These are phyloP conservation scores for Toxonevra muliebris DNA, from an alignment of 2,888 invertebrate species.

Conservation along the genomic window DNA sequence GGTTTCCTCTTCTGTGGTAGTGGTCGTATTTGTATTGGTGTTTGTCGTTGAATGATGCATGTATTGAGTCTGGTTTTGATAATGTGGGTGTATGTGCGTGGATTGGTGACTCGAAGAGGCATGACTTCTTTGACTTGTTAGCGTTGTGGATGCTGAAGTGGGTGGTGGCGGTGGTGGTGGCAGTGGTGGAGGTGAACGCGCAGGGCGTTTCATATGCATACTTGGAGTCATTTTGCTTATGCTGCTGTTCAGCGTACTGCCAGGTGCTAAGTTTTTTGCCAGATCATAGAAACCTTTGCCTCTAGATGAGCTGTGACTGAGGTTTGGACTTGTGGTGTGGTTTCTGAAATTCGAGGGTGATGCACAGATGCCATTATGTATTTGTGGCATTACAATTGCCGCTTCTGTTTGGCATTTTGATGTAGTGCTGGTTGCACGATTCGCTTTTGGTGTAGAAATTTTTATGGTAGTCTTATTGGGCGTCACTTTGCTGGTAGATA, in stretches of 20 bases:
- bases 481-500: conserved; percentile 45
- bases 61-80: conserved; percentile 22
- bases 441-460: conserved; percentile 47
- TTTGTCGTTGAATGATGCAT: conserved; percentile 28
- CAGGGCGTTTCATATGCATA: conserved; percentile 24
- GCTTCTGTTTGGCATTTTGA: conserved; percentile 38
- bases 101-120: conserved; percentile 30
- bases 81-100: conserved; percentile 19
- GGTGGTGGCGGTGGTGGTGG: conserved; percentile 42
- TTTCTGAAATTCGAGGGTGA: conserved; percentile 26
- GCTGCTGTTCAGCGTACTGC: conserved; percentile 15
- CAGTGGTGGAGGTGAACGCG: conserved; percentile 26
- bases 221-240: conserved; percentile 8
- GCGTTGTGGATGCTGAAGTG: conserved; percentile 41
- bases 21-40: conserved; percentile 18
- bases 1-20: conserved; percentile 55
- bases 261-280: conserved; percentile 70
- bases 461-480: conserved; percentile 55
- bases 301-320: conserved; percentile 13
- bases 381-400: conserved; percentile 32
- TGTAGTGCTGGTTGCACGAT: conserved; percentile 19
- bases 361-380: conserved; percentile 20
- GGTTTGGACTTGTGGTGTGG: conserved; percentile 24
- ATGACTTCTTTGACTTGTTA: conserved; percentile 41
- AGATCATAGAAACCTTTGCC: conserved; percentile 33